These are phyloP conservation scores for Montipora sp. DNA, from an alignment of 64 coral and sea anemone genomes.

Conservation along the genomic window DNA sequence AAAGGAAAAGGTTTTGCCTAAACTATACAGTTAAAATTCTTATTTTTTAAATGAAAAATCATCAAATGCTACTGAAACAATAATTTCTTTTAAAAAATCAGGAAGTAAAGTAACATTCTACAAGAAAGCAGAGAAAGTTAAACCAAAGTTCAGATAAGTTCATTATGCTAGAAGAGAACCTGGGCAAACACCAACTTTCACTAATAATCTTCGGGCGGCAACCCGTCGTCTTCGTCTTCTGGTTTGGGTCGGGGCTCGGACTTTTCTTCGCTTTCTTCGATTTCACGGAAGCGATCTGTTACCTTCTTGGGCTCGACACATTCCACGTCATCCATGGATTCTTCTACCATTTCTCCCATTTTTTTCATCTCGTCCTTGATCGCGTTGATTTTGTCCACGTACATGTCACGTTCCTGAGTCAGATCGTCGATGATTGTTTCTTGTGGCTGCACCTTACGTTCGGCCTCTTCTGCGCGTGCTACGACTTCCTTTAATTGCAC, in stretches of 20 bases:
- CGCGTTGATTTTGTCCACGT: conserved; percentile 13
- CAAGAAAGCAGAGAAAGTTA: too few relatives aligned
- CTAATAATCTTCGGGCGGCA: too few relatives aligned
- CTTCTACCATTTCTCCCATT: conserved; percentile 85
- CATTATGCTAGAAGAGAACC: too few relatives aligned
- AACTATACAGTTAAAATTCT: too few relatives aligned
- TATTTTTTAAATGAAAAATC: background rate
- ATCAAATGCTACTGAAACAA: background rate
- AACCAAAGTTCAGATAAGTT: background rate
- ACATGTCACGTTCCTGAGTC: conserved; percentile 66
- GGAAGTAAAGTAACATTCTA: background rate
- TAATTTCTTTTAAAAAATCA: too few relatives aligned
- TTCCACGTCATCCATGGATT: conserved; percentile 69
- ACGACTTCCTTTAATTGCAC: conserved; percentile 45
- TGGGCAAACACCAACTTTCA: too few relatives aligned
- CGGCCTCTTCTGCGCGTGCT: conserved; percentile 75
- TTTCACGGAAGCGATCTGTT: conserved; percentile 22
- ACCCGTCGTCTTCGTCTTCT: background rate
- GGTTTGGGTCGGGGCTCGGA: background rate
- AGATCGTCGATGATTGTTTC: conserved; percentile 66
- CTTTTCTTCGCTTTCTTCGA: conserved; percentile 9
- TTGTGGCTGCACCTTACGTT: conserved; percentile 80
- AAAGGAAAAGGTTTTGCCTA: too few relatives aligned
- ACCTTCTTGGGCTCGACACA: conserved; percentile 30
- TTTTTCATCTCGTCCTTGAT: conserved; percentile 68